A percentile compares a stretch with the other conserved stretches of the same genome.
Evolutionary conservation across 2,797 vertebrate species (phyloP).

Genomic region (Chaenodraco wilsoni): DNA sequence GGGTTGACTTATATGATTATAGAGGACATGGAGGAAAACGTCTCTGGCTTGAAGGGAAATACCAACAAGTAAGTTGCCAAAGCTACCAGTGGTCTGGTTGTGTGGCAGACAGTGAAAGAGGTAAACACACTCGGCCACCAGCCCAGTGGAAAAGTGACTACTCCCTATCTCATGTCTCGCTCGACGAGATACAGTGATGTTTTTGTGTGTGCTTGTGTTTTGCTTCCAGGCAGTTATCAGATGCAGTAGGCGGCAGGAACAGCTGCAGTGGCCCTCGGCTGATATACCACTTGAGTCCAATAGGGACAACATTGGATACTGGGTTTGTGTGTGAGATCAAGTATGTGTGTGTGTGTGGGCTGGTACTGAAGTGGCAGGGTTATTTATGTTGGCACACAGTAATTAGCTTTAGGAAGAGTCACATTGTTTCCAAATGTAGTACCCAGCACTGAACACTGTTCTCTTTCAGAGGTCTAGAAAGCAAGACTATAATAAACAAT

Average conservation of each 20-base stretch:
- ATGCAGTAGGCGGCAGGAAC: slow-evolving; percentile 56
- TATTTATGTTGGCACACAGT: slow-evolving; percentile 55
- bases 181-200: slow-evolving; percentile 38
- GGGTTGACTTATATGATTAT: not conserved
- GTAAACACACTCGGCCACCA: slow-evolving; percentile 26
- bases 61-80: slow-evolving; percentile 14
- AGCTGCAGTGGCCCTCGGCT: slow-evolving; percentile 53
- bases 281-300: slow-evolving; percentile 55
- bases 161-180: slow-evolving; percentile 56
- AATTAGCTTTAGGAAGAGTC: slow-evolving; percentile 53
- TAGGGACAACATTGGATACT: slow-evolving; percentile 42
- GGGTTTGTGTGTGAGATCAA: slow-evolving; percentile 13
- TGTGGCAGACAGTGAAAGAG: slow-evolving; percentile 6
- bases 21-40: slow-evolving; percentile 3
- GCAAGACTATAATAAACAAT: not conserved
- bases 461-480: slow-evolving; percentile 8
- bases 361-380: slow-evolving; percentile 20
- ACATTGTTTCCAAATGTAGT: slow-evolving; percentile 37
- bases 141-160: slow-evolving; percentile 41
- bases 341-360: slow-evolving; percentile 20
- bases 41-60: slow-evolving; percentile 13
- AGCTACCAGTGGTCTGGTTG: slow-evolving; percentile 5
- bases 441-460: slow-evolving; percentile 3
- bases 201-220: slow-evolving; percentile 36
- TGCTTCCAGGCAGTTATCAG: slow-evolving; percentile 67